Conservation (phyloP, 2,113 vertebrate genomes). For the Calyptomena viridis region DNA sequence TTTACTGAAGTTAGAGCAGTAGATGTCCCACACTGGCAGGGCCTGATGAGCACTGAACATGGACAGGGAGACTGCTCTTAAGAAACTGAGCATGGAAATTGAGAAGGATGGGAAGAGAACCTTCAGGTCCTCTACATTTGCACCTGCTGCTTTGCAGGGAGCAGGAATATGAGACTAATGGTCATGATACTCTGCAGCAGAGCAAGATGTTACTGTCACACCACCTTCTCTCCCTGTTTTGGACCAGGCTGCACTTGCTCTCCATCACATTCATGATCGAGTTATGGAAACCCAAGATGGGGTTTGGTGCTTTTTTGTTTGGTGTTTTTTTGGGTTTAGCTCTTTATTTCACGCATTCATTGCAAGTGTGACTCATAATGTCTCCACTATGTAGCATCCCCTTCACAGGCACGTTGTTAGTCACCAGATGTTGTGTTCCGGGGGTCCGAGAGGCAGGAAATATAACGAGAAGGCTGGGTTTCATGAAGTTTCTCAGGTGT, state of each 20-base stretch:
- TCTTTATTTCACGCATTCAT: background rate
- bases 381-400: too few relatives aligned
- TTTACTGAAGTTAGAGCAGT: background rate
- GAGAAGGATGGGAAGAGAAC: rapidly evolving
- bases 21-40: background rate
- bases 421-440: too few relatives aligned
- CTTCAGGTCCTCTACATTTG: background rate
- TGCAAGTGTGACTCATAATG: background rate
- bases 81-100: background rate
- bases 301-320: background rate
- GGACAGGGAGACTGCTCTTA: background rate
- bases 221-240: background rate
- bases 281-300: background rate
- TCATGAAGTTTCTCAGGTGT: too few relatives aligned
- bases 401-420: too few relatives aligned
- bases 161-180: background rate
- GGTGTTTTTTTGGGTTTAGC: background rate
- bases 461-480: too few relatives aligned
- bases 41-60: background rate
- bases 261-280: background rate
- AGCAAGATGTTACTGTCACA: background rate
- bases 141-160: background rate
- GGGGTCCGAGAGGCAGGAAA: too few relatives aligned
- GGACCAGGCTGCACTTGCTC: background rate
- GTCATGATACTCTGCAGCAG: background rate